These are phyloP conservation scores for Willowsia nigromaculata DNA, from an alignment of 2,888 invertebrate genomes.

Conservation along the genomic window DNA sequence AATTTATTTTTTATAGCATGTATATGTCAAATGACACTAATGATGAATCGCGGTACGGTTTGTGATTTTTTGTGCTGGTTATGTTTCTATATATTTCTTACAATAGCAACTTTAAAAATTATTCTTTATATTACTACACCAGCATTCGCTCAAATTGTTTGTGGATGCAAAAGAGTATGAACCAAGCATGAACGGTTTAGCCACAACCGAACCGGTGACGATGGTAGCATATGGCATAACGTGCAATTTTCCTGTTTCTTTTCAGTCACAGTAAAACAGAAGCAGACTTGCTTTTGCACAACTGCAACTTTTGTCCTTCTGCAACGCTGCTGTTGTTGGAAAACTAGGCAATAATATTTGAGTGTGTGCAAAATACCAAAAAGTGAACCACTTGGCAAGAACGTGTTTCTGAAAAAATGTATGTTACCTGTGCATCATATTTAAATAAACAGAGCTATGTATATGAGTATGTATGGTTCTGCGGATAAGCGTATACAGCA, in stretches of 20 bases:
- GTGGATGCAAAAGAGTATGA: too few relatives aligned
- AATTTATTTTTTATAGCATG: too few relatives aligned
- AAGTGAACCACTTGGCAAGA: not conserved
- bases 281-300: not conserved
- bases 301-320: not conserved
- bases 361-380: slow-evolving; percentile 25
- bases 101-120: too few relatives aligned
- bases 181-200: not conserved
- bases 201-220: not conserved
- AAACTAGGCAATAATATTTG: not conserved
- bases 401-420: not conserved
- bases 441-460: not conserved
- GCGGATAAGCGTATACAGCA: too few relatives aligned
- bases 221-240: not conserved
- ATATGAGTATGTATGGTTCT: not conserved
- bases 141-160: too few relatives aligned
- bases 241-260: not conserved
- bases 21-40: too few relatives aligned
- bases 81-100: too few relatives aligned
- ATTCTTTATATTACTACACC: too few relatives aligned
- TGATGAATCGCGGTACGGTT: too few relatives aligned
- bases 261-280: not conserved
- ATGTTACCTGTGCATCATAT: not conserved
- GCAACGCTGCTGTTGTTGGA: not conserved
- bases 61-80: too few relatives aligned